Conservation (phyloP, 1,140 invertebrate species). For the Aphaenogaster rudis region DNA sequence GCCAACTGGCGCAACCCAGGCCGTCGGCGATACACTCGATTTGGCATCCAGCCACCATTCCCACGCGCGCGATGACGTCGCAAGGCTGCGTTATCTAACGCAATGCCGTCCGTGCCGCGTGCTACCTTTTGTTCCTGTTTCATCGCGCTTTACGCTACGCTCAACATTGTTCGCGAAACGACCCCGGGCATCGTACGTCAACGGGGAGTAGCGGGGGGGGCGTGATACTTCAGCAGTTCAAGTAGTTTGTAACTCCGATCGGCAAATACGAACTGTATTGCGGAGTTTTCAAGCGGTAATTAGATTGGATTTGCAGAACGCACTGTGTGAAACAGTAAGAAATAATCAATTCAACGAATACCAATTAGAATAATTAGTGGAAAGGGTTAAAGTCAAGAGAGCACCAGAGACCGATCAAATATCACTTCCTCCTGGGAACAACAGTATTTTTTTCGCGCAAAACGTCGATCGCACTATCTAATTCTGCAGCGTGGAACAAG, state of each 20-base stretch:
- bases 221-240: neutral
- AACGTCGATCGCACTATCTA: neutral
- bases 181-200: conserved; percentile 26
- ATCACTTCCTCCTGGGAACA: neutral
- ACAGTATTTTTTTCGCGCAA: neutral
- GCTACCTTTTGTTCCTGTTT: conserved; percentile 21
- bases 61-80: conserved; percentile 68
- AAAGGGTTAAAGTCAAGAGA: neutral
- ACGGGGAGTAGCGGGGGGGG: neutral
- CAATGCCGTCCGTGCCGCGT: conserved; percentile 32
- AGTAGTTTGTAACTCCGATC: neutral
- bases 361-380: neutral
- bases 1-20: conserved; percentile 67
- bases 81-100: conserved; percentile 67
- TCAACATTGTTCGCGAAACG: conserved; percentile 29
- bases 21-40: conserved; percentile 70
- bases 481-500: neutral
- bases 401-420: neutral
- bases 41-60: conserved; percentile 74
- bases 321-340: neutral
- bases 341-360: neutral
- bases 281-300: neutral
- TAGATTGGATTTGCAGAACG: neutral
- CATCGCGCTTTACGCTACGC: conserved; percentile 17
- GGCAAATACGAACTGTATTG: neutral